Conservation (phyloP, 1,140 invertebrate species). For the Delia radicum region DNA sequence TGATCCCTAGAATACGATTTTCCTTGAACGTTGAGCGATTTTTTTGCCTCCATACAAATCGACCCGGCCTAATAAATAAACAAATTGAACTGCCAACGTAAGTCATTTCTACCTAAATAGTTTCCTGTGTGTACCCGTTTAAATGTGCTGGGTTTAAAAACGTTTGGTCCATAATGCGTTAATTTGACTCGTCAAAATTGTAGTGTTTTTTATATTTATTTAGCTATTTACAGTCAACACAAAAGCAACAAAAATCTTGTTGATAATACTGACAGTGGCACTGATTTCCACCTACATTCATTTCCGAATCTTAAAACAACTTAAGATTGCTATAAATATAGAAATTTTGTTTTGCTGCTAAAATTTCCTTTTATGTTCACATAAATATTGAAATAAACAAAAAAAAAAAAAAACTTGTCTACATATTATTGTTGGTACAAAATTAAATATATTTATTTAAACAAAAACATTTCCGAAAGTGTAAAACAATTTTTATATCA, state of each 20-base stretch:
- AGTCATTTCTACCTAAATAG: too few species aligned
- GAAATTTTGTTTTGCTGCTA: background rate
- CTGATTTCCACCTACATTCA: background rate
- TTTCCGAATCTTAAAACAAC: background rate
- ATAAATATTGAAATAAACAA: background rate
- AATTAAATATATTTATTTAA: too few species aligned
- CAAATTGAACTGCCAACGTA: too few species aligned
- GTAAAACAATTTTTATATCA: background rate
- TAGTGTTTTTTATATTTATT: background rate
- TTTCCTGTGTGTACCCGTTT: too few species aligned
- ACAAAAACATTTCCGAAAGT: background rate
- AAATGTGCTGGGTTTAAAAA: too few species aligned
- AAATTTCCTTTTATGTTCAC: background rate
- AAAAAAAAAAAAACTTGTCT: background rate
- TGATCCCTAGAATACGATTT: too few species aligned
- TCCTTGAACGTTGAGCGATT: too few species aligned
- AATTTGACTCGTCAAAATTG: background rate
- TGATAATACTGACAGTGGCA: background rate
- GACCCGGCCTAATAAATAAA: too few species aligned
- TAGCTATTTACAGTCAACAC: background rate
- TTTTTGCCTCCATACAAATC: too few species aligned
- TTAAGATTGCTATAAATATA: background rate
- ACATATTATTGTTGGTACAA: background rate
- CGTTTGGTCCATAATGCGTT: background rate
- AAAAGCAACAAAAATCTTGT: background rate